A percentile compares a stretch with the other conserved stretches of the same genome.
These are phyloP conservation scores for Drosophila robusta DNA, from an alignment of 2,888 invertebrate genomes.

Conservation along the genomic window DNA sequence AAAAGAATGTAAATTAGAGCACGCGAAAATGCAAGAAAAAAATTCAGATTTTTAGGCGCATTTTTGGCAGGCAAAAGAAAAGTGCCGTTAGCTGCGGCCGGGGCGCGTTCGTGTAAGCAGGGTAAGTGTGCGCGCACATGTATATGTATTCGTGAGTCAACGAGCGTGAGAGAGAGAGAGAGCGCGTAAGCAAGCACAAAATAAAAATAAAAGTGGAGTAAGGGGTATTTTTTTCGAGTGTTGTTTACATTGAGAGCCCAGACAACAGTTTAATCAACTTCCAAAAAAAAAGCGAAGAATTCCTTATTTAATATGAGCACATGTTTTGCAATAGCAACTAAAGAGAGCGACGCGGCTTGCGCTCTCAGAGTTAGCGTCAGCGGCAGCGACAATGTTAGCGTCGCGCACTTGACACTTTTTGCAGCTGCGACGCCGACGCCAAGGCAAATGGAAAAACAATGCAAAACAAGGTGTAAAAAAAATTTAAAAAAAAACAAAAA, in stretches of 20 bases:
- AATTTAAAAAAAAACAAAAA: slow-evolving; percentile 2
- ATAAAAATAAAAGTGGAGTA: slow-evolving; percentile 37
- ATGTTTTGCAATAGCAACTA: slow-evolving; percentile 50
- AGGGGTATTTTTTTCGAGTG: slow-evolving; percentile 18
- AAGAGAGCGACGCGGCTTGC: slow-evolving; percentile 18
- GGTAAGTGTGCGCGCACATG: slow-evolving; percentile 54
- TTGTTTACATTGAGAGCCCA: slow-evolving; percentile 48
- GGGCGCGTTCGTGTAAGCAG: slow-evolving; percentile 71
- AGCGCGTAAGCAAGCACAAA: slow-evolving; percentile 14
- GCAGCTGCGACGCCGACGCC: slow-evolving; percentile 16
- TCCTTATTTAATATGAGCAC: slow-evolving; percentile 48
- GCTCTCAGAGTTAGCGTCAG: slow-evolving; percentile 18
- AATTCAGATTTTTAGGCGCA: slow-evolving; percentile 61
- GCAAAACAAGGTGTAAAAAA: slow-evolving; percentile 39
- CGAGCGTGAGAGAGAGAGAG: slow-evolving; percentile 13
- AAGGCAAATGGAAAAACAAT: slow-evolving; percentile 48
- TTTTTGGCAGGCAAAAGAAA: slow-evolving; percentile 45
- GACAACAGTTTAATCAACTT: slow-evolving; percentile 51
- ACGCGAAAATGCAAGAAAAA: slow-evolving; percentile 6
- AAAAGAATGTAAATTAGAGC: slow-evolving; percentile 19
- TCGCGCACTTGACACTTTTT: slow-evolving; percentile 67
- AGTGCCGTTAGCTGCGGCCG: slow-evolving; percentile 74
- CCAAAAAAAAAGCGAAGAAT: slow-evolving; percentile 22
- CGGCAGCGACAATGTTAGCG: slow-evolving; percentile 17
- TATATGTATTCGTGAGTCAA: slow-evolving; percentile 60